Percentiles rank a stretch among this genome's conserved stretches.
These are phyloP conservation scores for Thaleichthys pacificus DNA, from an alignment of 2,797 vertebrate species.

Conservation along the genomic window DNA sequence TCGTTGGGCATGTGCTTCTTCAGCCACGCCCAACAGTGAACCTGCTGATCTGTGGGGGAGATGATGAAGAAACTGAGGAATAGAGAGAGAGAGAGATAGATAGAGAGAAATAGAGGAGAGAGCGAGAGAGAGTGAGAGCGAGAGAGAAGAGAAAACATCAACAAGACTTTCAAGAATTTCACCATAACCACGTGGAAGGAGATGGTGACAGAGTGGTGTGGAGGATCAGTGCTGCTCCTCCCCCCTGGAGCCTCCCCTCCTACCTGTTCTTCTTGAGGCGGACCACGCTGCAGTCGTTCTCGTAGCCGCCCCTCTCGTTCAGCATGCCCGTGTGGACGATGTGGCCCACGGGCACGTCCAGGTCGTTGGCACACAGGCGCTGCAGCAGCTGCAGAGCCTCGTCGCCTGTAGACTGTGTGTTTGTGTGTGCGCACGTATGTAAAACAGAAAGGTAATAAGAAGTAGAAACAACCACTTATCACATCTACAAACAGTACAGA, in stretches of 20 bases:
- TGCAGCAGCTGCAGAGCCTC: constrained; percentile 89
- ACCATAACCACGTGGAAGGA: not conserved
- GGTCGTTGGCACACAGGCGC: constrained; percentile 91
- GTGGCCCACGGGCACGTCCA: constrained; percentile 95
- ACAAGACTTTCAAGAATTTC: not conserved
- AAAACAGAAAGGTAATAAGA: not conserved
- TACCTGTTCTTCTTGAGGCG: constrained; percentile 95
- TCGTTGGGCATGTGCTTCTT: constrained; percentile 89
- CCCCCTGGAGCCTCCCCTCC: too few species aligned
- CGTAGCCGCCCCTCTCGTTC: constrained; percentile 90
- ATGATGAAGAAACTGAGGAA: constrained; percentile 92
- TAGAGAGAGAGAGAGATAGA: not conserved
- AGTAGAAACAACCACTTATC: not conserved
- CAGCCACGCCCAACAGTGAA: constrained; percentile 97
- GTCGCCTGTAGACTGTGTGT: constrained; percentile 83
- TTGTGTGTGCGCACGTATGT: not conserved
- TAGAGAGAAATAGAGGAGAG: too few species aligned
- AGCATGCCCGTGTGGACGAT: constrained; percentile 98
- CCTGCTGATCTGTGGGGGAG: constrained; percentile 97
- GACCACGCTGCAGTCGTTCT: constrained; percentile 97
- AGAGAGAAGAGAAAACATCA: not conserved
- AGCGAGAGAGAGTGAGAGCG: not conserved
- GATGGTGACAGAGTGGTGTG: not conserved
- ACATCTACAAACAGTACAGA: not conserved
- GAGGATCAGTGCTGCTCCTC: not conserved